Evolutionary conservation across 1,140 invertebrate genomes (phyloP).

Genomic region (Drosophila arizonae): DNA sequence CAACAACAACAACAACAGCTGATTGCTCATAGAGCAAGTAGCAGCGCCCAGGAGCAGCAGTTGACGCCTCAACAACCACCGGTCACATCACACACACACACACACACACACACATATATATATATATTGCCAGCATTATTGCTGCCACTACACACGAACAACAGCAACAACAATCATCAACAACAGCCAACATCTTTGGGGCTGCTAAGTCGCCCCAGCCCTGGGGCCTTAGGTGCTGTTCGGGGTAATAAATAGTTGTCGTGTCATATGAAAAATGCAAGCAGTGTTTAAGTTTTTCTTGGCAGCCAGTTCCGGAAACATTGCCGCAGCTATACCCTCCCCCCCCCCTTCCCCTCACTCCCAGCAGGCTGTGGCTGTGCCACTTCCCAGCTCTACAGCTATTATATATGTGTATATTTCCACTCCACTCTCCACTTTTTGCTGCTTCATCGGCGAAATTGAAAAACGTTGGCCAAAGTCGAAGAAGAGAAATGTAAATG

Average conservation of each 20-base stretch:
- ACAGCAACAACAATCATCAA: slow-evolving; percentile 19
- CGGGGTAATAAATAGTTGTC: slow-evolving; percentile 76
- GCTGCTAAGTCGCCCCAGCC: slow-evolving; percentile 19
- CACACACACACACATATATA: no score
- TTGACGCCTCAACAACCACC: slow-evolving; percentile 40
- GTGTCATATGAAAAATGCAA: slow-evolving; percentile 79
- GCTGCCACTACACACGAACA: slow-evolving; percentile 58
- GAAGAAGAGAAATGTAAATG: slow-evolving; percentile 24
- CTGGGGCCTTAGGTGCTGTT: slow-evolving; percentile 1
- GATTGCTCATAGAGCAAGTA: slow-evolving; percentile 7
- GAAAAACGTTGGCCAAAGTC: slow-evolving; percentile 57
- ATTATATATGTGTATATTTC: neutral
- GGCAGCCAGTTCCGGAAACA: slow-evolving; percentile 49
- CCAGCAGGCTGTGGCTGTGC: slow-evolving; percentile 48
- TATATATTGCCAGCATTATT: slow-evolving; percentile 51
- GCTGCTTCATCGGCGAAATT: slow-evolving; percentile 76
- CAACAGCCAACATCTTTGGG: slow-evolving; percentile 48
- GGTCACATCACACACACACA: slow-evolving; percentile 42
- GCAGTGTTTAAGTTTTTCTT: slow-evolving; percentile 73
- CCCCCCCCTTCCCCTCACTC: no score
- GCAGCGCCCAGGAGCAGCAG: slow-evolving; percentile 21
- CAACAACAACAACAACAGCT: slow-evolving; percentile 60
- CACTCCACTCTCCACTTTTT: slow-evolving; percentile 21
- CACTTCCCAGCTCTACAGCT: slow-evolving; percentile 40
- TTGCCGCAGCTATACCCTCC: slow-evolving; percentile 1